A percentile compares a stretch with the other conserved stretches of the same genome.
These are phyloP conservation scores for Caenorhabditis uteleia DNA, from an alignment of 2,888 invertebrate genomes.

Conservation along the genomic window DNA sequence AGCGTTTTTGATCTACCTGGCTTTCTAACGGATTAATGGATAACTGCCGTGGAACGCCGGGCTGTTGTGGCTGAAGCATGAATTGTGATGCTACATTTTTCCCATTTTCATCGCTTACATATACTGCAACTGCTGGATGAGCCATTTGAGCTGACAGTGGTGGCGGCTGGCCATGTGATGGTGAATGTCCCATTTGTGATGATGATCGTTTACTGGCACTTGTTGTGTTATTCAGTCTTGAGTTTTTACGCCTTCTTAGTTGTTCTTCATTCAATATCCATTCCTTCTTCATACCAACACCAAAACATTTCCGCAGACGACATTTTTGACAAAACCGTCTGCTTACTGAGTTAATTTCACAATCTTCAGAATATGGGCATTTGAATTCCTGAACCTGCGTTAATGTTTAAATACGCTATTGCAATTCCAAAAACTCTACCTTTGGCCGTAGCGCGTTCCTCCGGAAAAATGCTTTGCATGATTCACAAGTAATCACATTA, in stretches of 20 bases:
- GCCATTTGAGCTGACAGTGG: slow-evolving; percentile 11
- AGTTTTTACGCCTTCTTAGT: slow-evolving; percentile 67
- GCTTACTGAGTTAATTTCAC: slow-evolving; percentile 65
- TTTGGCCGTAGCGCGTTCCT: slow-evolving; percentile 89
- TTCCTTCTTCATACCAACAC: slow-evolving; percentile 94
- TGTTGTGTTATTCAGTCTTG: slow-evolving; percentile 60
- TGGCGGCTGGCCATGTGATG: slow-evolving; percentile 2
- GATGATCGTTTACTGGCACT: slow-evolving; percentile 22
- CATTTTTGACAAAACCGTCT: slow-evolving; percentile 91
- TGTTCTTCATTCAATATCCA: slow-evolving; percentile 96
- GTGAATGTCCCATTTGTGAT: slow-evolving; percentile 5
- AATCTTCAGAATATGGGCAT: slow-evolving; percentile 67
- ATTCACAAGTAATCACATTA: slow-evolving; percentile 75
- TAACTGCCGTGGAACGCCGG: slow-evolving; percentile 20
- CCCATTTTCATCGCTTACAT: slow-evolving; percentile 14
- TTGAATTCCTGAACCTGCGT: slow-evolving; percentile 64
- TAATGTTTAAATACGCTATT: background rate
- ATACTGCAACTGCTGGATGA: slow-evolving; percentile 36
- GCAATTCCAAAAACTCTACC: slow-evolving; percentile 70
- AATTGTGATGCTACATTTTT: slow-evolving; percentile 1
- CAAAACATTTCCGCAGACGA: slow-evolving; percentile 87
- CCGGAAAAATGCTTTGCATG: slow-evolving; percentile 94
- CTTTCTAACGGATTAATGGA: slow-evolving; percentile 34
- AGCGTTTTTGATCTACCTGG: slow-evolving; percentile 5
- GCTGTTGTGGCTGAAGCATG: slow-evolving; percentile 21